phyloP scores from a whole-genome alignment of 2,113 vertebrate species.

The Archocentrus centrarchus region DNA sequence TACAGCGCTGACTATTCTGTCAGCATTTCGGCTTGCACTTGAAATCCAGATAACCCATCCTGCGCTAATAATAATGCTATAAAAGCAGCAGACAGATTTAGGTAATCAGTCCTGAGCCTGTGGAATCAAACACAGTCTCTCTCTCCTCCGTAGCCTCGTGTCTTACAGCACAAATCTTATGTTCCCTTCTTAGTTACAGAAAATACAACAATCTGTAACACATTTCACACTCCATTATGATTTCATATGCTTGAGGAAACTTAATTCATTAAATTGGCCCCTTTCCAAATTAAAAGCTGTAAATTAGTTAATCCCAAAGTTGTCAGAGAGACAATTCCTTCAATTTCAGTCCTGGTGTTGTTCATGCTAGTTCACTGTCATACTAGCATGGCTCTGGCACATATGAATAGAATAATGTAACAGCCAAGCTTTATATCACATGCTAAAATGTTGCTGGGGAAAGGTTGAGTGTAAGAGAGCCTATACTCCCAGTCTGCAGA shows the following conservation, averaged over 20 bases:
- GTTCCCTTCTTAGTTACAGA: constrained; percentile 9
- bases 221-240: constrained; percentile 38
- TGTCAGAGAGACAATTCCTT: not conserved
- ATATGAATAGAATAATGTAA: too few relatives aligned
- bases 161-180: not conserved
- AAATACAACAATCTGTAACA: constrained; percentile 21
- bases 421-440: too few relatives aligned
- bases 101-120: not conserved
- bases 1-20: not conserved
- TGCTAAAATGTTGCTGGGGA: too few relatives aligned
- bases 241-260: constrained; percentile 7
- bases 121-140: not conserved
- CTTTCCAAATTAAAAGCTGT: constrained; percentile 28
- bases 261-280: constrained; percentile 24
- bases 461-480: too few relatives aligned
- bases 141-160: not conserved
- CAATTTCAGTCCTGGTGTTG: too few relatives aligned
- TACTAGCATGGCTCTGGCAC: not conserved
- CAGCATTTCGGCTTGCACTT: not conserved
- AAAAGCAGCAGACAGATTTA: constrained; percentile 11
- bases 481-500: too few relatives aligned
- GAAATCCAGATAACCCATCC: not conserved
- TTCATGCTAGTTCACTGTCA: not conserved
- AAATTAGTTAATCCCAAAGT: constrained; percentile 18
- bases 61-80: constrained; percentile 7